Evolutionary conservation across 2,797 vertebrate species (phyloP), one percentile per base, ranked within the genome.

Genomic region (Sebastes flavidus): DNA sequence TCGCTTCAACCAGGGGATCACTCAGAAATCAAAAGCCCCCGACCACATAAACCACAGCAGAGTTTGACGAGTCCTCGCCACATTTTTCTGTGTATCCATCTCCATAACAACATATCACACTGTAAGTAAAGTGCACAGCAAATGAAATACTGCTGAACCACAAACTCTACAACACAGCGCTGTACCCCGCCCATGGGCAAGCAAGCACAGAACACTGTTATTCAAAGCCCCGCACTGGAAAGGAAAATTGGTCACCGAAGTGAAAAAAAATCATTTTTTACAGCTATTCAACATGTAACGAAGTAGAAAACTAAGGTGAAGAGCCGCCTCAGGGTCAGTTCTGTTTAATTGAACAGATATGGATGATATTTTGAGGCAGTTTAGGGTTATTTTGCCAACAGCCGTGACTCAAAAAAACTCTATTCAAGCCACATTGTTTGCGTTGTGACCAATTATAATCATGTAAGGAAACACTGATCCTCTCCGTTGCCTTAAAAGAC

Each of bases 81-180:
- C 34, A 42, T 76, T 77, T 77, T 29, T 75, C 55, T 70, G 56
- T 71, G 65, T 30, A 69, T 77, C 65, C 42, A 62, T 87, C 69
- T 81, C 85, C 82, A 81, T 74, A 61, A 83, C 86, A 86, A 83
- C 90, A 67, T 46, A 61, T 59, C 56, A 74, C 27, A 83, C 62
- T 65, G 65, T 49, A 49, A 82, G 66, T 60, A 62, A 83, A 88
- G 66, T 46, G 22, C 12, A 27, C 75, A 69, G 60, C 68, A 86
- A 88, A 84, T 60, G 72, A 88, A 90, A 82, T 67, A 76, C 73
- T 67, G 65, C 63, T 69, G 59, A 89, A 87, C 88, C 93, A 78
- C 86, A 86, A 81, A 72, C 58, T 71, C 59, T 71, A 75, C 60
- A 80, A 84, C 25, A 24, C 61, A 34, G 68, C 6, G 6, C 59